These are phyloP conservation scores for Sminthurides aquaticus DNA, from an alignment of 2,888 invertebrate species.

Conservation along the genomic window DNA sequence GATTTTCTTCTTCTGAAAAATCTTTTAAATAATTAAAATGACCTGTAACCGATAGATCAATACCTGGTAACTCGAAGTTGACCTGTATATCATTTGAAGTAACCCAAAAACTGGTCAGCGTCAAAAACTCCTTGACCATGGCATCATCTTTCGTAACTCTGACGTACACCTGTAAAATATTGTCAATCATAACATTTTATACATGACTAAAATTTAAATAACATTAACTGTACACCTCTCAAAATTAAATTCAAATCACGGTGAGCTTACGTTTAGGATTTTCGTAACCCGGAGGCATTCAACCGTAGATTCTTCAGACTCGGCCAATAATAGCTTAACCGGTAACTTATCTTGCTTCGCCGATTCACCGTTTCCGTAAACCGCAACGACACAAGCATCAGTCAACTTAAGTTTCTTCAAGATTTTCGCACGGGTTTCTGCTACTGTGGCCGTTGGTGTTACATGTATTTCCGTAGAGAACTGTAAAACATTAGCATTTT, in stretches of 20 bases:
- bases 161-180: slow-evolving; percentile 3
- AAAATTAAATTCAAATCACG: neutral
- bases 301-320: neutral
- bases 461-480: slow-evolving; percentile 11
- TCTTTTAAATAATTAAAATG: too few relatives aligned
- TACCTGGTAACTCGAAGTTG: neutral
- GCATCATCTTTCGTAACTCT: neutral
- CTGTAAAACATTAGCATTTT: slow-evolving; percentile 3
- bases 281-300: neutral
- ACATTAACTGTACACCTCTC: too few relatives aligned
- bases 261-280: neutral
- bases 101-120: neutral
- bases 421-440: neutral
- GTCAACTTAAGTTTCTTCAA: neutral
- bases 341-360: neutral
- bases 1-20: too few relatives aligned
- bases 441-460: neutral
- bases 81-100: neutral
- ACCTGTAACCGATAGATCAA: too few relatives aligned
- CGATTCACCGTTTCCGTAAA: neutral
- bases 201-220: too few relatives aligned
- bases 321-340: neutral
- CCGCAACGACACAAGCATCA: neutral
- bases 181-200: too few relatives aligned
- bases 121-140: neutral